Evolutionary conservation across 2,113 vertebrate species (phyloP).

Genomic region (Caretta caretta): DNA sequence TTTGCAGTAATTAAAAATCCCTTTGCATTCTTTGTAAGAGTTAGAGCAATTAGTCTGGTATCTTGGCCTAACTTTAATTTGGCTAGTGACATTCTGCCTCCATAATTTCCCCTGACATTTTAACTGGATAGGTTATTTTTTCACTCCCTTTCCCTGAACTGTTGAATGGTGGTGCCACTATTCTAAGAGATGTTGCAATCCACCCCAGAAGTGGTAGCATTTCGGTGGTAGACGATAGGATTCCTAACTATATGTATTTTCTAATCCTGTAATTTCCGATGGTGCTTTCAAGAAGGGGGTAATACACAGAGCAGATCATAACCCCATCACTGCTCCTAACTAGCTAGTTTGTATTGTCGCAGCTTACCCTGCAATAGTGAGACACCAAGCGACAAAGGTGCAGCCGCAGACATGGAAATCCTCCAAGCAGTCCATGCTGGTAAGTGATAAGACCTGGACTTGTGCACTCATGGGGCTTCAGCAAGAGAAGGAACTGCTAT

Average conservation of each 20-base stretch:
- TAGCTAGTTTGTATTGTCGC: conserved; percentile 53
- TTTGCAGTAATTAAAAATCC: conserved; percentile 20
- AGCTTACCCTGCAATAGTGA: conserved; percentile 84
- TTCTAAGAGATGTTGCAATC: neutral
- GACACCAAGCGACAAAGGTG: conserved; percentile 81
- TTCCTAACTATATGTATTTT: conserved; percentile 49
- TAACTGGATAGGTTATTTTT: conserved; percentile 45
- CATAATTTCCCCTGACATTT: conserved; percentile 43
- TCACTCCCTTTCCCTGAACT: conserved; percentile 41
- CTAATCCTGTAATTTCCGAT: conserved; percentile 14
- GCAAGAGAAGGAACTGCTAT: neutral
- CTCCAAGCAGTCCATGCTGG: conserved; percentile 82
- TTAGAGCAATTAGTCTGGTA: neutral
- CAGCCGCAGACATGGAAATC: conserved; percentile 87
- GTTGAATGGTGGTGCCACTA: conserved; percentile 17
- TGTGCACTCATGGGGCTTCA: neutral
- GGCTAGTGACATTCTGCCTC: conserved; percentile 53
- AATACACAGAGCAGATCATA: neutral
- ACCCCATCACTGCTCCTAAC: neutral
- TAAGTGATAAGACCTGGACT: conserved; percentile 53
- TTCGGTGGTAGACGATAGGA: conserved; percentile 22
- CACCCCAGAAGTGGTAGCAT: conserved; percentile 22
- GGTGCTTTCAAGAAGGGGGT: neutral
- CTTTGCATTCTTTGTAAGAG: neutral
- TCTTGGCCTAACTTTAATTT: conserved; percentile 38